Evolutionary conservation across 2,888 invertebrate genomes (phyloP).

Genomic region (Coelinius sp.): DNA sequence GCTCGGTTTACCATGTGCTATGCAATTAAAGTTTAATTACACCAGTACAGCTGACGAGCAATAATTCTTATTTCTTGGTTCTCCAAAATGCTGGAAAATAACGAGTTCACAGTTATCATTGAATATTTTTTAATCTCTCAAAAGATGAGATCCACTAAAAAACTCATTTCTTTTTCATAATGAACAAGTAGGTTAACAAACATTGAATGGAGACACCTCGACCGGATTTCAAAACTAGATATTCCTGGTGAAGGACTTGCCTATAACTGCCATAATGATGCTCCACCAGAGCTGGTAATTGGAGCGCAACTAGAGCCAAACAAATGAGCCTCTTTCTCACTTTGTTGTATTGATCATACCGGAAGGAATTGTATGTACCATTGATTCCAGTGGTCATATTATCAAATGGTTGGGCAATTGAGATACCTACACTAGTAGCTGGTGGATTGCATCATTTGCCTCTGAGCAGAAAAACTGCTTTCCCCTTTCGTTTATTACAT

Average conservation of each 20-base stretch:
- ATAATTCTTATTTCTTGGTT: neutral
- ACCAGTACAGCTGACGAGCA: neutral
- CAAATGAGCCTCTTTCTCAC: slow-evolving; percentile 8
- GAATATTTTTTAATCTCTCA: neutral
- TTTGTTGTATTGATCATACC: slow-evolving; percentile 7
- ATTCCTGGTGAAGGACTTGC: slow-evolving; percentile 11
- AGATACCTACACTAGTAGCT: no score
- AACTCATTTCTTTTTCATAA: neutral
- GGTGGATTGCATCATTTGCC: neutral
- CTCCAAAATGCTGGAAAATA: neutral
- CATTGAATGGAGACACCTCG: slow-evolving; percentile 7
- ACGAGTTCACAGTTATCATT: neutral
- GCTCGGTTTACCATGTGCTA: slow-evolving; percentile 21
- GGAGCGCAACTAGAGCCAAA: slow-evolving; percentile 27
- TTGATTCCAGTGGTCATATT: neutral
- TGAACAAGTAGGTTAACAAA: slow-evolving; percentile 31
- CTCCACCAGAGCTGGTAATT: slow-evolving; percentile 23
- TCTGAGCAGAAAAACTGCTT: neutral
- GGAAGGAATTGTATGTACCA: neutral
- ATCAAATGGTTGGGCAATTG: no score
- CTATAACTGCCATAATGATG: slow-evolving; percentile 17
- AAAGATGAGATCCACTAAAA: neutral
- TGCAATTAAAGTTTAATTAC: slow-evolving; percentile 31
- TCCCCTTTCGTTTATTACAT: neutral
- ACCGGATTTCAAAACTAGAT: slow-evolving; percentile 12